Evolutionary conservation across 2,888 invertebrate genomes (phyloP).

Genomic region (Calliphora vomitoria): DNA sequence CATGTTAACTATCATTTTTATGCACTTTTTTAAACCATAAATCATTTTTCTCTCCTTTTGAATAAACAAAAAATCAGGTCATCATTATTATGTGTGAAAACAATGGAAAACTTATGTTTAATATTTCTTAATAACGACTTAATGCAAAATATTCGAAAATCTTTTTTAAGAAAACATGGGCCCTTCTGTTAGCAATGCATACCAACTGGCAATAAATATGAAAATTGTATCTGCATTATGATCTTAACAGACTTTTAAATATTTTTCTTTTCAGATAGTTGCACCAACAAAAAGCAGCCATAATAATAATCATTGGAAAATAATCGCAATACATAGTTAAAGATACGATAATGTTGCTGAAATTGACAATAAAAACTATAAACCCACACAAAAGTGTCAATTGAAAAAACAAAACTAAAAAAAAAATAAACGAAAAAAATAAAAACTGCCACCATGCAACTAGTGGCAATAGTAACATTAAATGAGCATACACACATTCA

Average conservation of each 20-base stretch:
- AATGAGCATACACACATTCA: background rate
- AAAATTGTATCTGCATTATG: constrained; percentile 62
- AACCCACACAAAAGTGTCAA: constrained; percentile 65
- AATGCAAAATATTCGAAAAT: constrained; percentile 42
- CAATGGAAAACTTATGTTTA: constrained; percentile 23
- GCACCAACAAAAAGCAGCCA: constrained; percentile 54
- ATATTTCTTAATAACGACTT: constrained; percentile 51
- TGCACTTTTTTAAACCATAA: constrained; percentile 12
- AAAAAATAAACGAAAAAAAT: background rate
- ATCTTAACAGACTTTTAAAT: constrained; percentile 51
- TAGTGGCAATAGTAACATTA: constrained; percentile 34
- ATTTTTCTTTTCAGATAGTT: constrained; percentile 55
- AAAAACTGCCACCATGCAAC: constrained; percentile 15
- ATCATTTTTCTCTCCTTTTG: background rate
- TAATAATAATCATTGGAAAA: constrained; percentile 69
- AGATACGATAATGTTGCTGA: constrained; percentile 50
- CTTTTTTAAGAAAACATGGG: background rate
- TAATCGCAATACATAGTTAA: constrained; percentile 69
- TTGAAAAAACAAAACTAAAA: background rate
- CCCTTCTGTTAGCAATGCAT: constrained; percentile 23
- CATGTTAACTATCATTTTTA: background rate
- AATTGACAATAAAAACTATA: constrained; percentile 45
- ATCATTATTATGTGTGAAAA: constrained; percentile 14
- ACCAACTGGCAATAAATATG: constrained; percentile 52
- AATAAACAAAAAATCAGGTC: constrained; percentile 46